These are phyloP conservation scores for Drosophila fulvimacula DNA, from an alignment of 2,888 invertebrate genomes.

Conservation along the genomic window DNA sequence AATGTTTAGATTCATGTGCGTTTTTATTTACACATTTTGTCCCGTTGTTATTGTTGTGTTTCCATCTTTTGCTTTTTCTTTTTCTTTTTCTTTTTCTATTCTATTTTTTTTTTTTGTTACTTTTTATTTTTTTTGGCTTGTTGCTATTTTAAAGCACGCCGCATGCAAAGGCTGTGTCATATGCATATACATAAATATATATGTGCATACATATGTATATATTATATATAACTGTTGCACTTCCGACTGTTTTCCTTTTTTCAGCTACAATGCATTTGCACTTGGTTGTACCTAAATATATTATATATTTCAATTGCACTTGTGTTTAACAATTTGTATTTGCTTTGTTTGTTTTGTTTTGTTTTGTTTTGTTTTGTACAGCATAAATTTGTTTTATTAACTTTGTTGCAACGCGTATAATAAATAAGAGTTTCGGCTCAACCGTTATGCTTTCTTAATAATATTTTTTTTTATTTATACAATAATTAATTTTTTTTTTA, in stretches of 20 bases:
- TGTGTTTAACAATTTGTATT: slow-evolving; percentile 64
- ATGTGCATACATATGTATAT: slow-evolving; percentile 11
- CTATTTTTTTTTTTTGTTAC: slow-evolving; percentile 6
- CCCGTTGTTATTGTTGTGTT: slow-evolving; percentile 26
- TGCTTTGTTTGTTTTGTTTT: slow-evolving; percentile 20
- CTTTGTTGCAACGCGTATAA: slow-evolving; percentile 38
- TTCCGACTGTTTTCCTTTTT: slow-evolving; percentile 45
- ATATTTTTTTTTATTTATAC: slow-evolving; percentile 17
- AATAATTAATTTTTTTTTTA: slow-evolving; percentile 32
- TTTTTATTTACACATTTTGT: slow-evolving; percentile 61
- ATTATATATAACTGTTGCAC: slow-evolving; percentile 33
- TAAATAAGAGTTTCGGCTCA: slow-evolving; percentile 49
- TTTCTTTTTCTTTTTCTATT: slow-evolving; percentile 1
- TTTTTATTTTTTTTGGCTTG: slow-evolving; percentile 32
- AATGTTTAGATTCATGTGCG: slow-evolving; percentile 65
- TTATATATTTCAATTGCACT: slow-evolving; percentile 65
- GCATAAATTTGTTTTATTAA: slow-evolving; percentile 28
- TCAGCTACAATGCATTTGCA: slow-evolving; percentile 67
- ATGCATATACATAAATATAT: slow-evolving; percentile 4
- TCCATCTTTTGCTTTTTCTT: slow-evolving; percentile 15
- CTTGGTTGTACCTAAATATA: slow-evolving; percentile 42
- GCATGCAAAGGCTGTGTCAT: slow-evolving; percentile 34
- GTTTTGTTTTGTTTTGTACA: slow-evolving; percentile 24
- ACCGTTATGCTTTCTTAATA: slow-evolving; percentile 42
- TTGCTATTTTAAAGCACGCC: slow-evolving; percentile 51